Conservation (phyloP, 2,113 vertebrate species). For the Clarias batrachus region DNA sequence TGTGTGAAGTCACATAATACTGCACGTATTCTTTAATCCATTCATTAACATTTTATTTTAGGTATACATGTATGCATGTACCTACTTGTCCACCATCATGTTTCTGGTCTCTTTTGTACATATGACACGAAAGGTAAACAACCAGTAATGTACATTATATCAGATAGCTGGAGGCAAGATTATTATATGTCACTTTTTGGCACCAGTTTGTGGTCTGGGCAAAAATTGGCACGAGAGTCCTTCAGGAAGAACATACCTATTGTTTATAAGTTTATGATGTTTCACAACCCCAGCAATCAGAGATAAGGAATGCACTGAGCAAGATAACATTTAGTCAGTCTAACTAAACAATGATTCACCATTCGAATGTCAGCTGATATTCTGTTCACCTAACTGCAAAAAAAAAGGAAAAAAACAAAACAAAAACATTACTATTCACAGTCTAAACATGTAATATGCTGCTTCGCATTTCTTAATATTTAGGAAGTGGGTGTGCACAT, state of each 20-base stretch:
- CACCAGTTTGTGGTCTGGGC: background rate
- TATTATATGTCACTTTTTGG: background rate
- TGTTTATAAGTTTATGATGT: background rate
- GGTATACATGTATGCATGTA: background rate
- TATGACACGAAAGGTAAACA: background rate
- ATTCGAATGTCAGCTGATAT: background rate
- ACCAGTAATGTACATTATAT: background rate
- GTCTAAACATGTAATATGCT: background rate
- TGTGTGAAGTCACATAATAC: background rate
- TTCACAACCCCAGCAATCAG: background rate
- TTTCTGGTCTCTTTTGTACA: background rate
- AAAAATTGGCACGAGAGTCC: background rate
- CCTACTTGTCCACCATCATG: background rate
- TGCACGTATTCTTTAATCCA: background rate
- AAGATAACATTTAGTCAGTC: background rate
- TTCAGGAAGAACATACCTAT: background rate
- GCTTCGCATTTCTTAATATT: background rate
- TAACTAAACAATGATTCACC: background rate
- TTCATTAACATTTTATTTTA: background rate
- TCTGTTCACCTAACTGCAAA: background rate
- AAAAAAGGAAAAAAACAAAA: background rate
- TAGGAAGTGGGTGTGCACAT: too few species aligned
- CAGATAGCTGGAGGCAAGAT: background rate
- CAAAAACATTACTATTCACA: background rate
- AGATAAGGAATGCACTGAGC: constrained; percentile 4